A percentile compares a stretch with the other conserved stretches of the same genome.
Evolutionary conservation across 2,113 vertebrate species (phyloP).

Genomic region (chimpanzee (Pan troglodytes)): DNA sequence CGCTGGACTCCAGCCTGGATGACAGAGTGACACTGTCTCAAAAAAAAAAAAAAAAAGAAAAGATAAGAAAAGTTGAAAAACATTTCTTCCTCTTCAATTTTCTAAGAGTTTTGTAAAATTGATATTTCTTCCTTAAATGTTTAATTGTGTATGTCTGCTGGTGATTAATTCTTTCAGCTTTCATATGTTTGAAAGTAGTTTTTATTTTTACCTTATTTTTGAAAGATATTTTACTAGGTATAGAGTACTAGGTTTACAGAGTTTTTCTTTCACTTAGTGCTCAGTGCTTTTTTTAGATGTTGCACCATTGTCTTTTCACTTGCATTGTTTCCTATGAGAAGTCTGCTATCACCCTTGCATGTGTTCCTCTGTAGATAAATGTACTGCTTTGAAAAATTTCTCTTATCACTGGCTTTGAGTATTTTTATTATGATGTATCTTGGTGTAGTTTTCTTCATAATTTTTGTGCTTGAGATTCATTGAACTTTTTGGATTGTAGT

Average conservation of each 20-base stretch:
- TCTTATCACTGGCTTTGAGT: not conserved
- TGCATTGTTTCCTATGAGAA: not conserved
- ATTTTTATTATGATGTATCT: not conserved
- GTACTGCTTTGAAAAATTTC: not conserved
- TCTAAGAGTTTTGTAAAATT: not conserved
- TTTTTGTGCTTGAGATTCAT: not conserved
- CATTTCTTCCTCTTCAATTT: not conserved
- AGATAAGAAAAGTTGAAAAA: no score
- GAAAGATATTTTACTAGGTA: not conserved
- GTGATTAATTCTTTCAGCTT: not conserved
- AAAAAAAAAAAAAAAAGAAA: no score
- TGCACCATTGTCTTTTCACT: not conserved
- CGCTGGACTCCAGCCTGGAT: no score
- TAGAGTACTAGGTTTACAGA: not conserved
- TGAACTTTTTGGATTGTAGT: not conserved
- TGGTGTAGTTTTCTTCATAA: not conserved
- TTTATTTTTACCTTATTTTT: not conserved
- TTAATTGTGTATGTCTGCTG: not conserved
- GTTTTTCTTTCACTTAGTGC: not conserved
- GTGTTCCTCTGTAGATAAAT: not conserved
- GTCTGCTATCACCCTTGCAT: not conserved
- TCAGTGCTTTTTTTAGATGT: no score
- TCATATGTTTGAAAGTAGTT: not conserved
- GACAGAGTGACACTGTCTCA: no score
- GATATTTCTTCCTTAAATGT: not conserved